Conservation (phyloP, 2,888 invertebrate genomes). For the Synanthedon tipuliformis region DNA sequence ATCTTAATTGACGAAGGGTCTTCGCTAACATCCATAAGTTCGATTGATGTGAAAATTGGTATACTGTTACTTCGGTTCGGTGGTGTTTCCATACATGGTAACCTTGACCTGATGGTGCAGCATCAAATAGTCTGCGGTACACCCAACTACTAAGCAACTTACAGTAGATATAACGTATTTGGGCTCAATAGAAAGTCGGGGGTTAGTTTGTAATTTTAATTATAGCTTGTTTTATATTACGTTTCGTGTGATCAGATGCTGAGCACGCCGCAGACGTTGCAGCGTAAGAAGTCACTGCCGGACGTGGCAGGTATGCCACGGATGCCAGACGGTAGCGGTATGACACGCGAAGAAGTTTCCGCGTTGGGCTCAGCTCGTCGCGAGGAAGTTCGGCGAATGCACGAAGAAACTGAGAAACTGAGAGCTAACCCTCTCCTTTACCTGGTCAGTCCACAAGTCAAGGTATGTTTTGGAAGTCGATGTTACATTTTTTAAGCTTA, state of each 20-base stretch:
- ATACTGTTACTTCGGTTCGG: too few species aligned
- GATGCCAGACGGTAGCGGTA: constrained; percentile 79
- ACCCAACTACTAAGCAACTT: too few species aligned
- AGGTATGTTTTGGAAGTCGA: constrained; percentile 68
- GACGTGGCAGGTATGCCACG: constrained; percentile 90
- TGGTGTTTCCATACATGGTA: too few species aligned
- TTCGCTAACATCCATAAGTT: too few species aligned
- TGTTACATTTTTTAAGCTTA: too few species aligned
- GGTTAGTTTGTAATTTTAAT: too few species aligned
- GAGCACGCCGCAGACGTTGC: constrained; percentile 82
- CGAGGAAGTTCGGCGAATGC: constrained; percentile 92
- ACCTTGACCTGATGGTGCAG: too few species aligned
- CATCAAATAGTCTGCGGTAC: too few species aligned
- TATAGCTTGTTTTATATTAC: constrained; percentile 5
- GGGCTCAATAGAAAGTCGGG: too few species aligned
- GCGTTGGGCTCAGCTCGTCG: constrained; percentile 92
- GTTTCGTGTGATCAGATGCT: constrained; percentile 73
- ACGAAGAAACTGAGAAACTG: constrained; percentile 91
- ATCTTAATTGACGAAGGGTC: too few species aligned
- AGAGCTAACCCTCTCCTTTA: constrained; percentile 95
- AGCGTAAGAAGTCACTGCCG: constrained; percentile 96
- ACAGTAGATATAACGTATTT: too few species aligned
- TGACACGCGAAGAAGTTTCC: constrained; percentile 96
- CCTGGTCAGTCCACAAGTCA: constrained; percentile 96
- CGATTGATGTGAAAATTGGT: constrained; percentile 1